phyloP scores from a whole-genome alignment of 2,113 vertebrate genomes.

The Tinamus guttatus region DNA sequence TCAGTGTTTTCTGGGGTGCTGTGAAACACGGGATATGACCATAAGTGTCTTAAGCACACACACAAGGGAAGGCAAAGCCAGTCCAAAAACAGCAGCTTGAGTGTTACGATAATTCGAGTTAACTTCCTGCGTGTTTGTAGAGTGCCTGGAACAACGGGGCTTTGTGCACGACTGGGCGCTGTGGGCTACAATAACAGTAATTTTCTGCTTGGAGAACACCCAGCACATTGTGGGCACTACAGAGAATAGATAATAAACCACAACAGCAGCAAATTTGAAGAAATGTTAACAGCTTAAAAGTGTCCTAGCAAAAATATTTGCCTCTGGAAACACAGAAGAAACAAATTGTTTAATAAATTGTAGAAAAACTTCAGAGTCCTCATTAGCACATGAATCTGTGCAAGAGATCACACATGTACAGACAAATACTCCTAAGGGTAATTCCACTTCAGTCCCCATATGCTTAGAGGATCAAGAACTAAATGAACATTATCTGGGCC shows the following conservation, averaged over 20 bases:
- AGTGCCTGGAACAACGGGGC: slow-evolving; percentile 32
- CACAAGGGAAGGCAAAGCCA: not conserved
- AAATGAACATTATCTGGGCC: not conserved
- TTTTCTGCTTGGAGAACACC: slow-evolving; percentile 56
- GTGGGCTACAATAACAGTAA: slow-evolving; percentile 44
- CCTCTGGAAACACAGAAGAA: slow-evolving; percentile 39
- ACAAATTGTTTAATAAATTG: slow-evolving; percentile 24
- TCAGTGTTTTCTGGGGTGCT: not conserved
- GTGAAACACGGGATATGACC: not conserved
- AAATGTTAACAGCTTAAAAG: slow-evolving; percentile 35
- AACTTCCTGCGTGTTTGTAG: slow-evolving; percentile 8
- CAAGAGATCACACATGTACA: not conserved
- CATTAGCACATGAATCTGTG: not conserved
- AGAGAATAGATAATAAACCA: slow-evolving; percentile 48
- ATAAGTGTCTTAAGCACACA: not conserved
- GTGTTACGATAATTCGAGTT: slow-evolving; percentile 30
- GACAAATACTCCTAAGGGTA: not conserved
- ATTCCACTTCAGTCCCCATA: not conserved
- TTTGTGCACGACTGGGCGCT: not conserved
- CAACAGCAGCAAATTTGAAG: slow-evolving; percentile 28
- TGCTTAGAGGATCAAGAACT: not conserved
- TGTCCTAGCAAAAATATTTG: slow-evolving; percentile 52
- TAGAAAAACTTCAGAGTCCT: not conserved
- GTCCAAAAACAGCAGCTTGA: not conserved
- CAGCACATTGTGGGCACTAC: slow-evolving; percentile 45